Evolutionary conservation across 35 echinoderm and acorn worm species (phyloP), one percentile per base, ranked within the genome.

Genomic region (Strongylocentrotus purpuratus): DNA sequence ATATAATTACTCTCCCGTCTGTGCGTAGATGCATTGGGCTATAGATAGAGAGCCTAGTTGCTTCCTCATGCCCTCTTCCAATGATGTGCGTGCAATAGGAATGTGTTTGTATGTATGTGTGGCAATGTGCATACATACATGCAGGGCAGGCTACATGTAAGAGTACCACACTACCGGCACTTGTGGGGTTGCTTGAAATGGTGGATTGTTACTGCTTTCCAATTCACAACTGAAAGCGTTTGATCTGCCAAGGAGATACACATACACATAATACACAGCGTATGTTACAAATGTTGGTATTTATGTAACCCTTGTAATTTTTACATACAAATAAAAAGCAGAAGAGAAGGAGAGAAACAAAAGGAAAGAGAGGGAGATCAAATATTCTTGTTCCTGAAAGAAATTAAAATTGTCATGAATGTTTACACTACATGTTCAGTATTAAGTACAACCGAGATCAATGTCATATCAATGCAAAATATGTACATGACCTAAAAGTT

Each of bases 1-100:
- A 89, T 89, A 89, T 89, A 33, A 89, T 89, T 89, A 89, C 87
- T 89, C 87, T 89, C 33, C 45, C 87, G 33, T 89, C 87, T 46
- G 32, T 46, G 25, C 87, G 33, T 89, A 31, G 33, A 89, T 20
- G 31, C 87, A 89, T 89, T 45, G 32, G 87, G 87, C 45, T 89
- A 89, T 33, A 17, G 87, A 89, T 33, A 17, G 87, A 89, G 87
- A 89, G 11, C 32, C 32, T 9, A 7, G 87, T 32, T 89, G 87
- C 87, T 89, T 89, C 33, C 87, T 35, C 33, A 89, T 89, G 20
- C 87, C 65, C 65, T 89, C 87, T 89, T 89, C 31, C 45, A 17
- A 89, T 33, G 87, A 28, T 45, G 20, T 78, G 25, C 65, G n/a
- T 78, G 65, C 65, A 78, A 78, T 78, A 78, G 65, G 65, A 78